Evolutionary conservation across 1,140 invertebrate species (phyloP).

Genomic region (Hycleus phaleratus): DNA sequence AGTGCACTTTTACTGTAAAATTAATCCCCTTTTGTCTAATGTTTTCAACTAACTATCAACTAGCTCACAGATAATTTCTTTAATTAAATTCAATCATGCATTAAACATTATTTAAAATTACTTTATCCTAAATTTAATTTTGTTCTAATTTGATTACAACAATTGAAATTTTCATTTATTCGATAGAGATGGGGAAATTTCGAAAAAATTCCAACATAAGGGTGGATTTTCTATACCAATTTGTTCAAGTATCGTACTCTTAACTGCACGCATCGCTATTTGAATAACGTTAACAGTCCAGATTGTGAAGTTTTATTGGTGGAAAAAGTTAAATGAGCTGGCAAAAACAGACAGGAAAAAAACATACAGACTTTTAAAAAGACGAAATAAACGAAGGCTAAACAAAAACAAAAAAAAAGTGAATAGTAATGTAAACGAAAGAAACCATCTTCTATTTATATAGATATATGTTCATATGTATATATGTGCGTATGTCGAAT

Average conservation of each 20-base stretch:
- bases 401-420: no score
- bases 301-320: conserved; percentile 12
- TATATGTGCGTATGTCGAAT: background rate
- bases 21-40: no score
- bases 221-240: background rate
- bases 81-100: conserved; percentile 11
- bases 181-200: background rate
- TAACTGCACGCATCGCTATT: conserved; percentile 14
- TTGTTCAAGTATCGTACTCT: background rate
- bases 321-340: conserved; percentile 17
- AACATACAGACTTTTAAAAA: no score
- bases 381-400: no score
- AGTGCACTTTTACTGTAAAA: background rate
- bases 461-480: no score
- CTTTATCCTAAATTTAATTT: background rate
- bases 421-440: no score
- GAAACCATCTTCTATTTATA: no score
- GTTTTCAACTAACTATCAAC: no score
- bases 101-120: background rate
- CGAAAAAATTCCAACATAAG: no score
- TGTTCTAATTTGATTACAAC: conserved; percentile 1
- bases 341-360: conserved; percentile 10
- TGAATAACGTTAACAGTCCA: conserved; percentile 3
- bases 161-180: no score
- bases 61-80: no score